These are phyloP conservation scores for Crocidura indochinensis DNA, from an alignment of 2,797 vertebrate genomes.

Conservation along the genomic window DNA sequence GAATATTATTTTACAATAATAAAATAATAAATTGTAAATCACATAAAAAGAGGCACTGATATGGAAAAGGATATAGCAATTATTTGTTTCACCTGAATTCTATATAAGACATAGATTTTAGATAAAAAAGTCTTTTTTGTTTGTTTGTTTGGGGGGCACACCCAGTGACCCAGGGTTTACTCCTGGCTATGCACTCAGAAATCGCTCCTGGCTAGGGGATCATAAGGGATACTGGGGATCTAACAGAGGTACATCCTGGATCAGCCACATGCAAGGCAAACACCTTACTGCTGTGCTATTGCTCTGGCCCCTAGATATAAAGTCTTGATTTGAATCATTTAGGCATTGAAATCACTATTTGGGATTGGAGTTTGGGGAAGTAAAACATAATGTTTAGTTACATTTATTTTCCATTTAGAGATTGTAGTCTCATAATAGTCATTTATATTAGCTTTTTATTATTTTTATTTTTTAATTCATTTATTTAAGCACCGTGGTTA, in stretches of 20 bases:
- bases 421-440: neutral
- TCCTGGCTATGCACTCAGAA: too few species aligned
- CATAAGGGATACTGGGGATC: too few species aligned
- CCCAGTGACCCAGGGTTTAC: too few species aligned
- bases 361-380: neutral
- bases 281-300: too few species aligned
- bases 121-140: neutral
- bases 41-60: neutral
- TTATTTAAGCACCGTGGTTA: too few species aligned
- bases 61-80: neutral
- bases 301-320: too few species aligned
- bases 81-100: neutral
- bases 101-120: neutral
- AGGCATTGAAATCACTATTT: neutral
- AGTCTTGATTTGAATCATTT: neutral
- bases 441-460: neutral
- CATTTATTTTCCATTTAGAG: neutral
- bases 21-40: neutral
- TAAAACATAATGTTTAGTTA: neutral
- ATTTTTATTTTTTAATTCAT: too few species aligned
- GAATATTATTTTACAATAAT: neutral
- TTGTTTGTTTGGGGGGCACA: too few species aligned
- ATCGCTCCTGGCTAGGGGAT: too few species aligned
- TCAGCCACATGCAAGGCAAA: too few species aligned
- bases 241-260: too few species aligned